Conservation (phyloP, 2,888 invertebrate genomes). For the Leuctra nigra region DNA sequence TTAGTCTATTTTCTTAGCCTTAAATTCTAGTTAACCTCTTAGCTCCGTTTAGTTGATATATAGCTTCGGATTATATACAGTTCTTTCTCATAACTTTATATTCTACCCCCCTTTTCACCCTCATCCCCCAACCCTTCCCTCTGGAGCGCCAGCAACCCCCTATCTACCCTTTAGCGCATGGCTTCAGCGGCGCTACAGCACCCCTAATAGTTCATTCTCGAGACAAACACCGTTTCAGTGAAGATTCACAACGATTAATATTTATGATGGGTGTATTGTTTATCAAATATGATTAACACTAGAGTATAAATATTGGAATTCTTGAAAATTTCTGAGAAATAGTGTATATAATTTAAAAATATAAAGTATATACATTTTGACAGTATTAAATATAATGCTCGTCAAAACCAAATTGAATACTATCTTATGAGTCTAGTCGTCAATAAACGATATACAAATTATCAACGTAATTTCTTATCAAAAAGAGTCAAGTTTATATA, state of each 20-base stretch:
- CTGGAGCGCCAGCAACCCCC: slow-evolving; percentile 27
- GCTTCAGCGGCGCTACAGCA: background rate
- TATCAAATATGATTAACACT: too few relatives aligned
- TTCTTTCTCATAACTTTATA: slow-evolving; percentile 48
- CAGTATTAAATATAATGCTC: too few relatives aligned
- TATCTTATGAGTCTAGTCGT: too few relatives aligned
- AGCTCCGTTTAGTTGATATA: slow-evolving; percentile 24
- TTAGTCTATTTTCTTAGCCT: slow-evolving; percentile 17
- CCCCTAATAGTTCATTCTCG: slow-evolving; percentile 5
- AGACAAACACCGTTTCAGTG: background rate
- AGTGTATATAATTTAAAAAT: too few relatives aligned
- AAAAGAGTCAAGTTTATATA: too few relatives aligned
- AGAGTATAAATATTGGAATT: too few relatives aligned
- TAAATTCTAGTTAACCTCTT: slow-evolving; percentile 21
- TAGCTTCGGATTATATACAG: slow-evolving; percentile 43
- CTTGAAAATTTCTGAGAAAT: too few relatives aligned
- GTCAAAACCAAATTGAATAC: too few relatives aligned
- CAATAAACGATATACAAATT: too few relatives aligned
- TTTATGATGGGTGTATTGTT: too few relatives aligned
- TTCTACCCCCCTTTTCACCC: slow-evolving; percentile 35
- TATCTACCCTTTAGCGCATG: slow-evolving; percentile 8
- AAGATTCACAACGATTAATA: background rate
- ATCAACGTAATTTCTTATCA: too few relatives aligned
- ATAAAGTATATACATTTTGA: too few relatives aligned
- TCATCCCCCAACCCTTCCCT: slow-evolving; percentile 27